Percentiles rank a stretch among this genome's conserved stretches.
Evolutionary conservation across 1,140 invertebrate species (phyloP).

Genomic region (Anastrepha obliqua): DNA sequence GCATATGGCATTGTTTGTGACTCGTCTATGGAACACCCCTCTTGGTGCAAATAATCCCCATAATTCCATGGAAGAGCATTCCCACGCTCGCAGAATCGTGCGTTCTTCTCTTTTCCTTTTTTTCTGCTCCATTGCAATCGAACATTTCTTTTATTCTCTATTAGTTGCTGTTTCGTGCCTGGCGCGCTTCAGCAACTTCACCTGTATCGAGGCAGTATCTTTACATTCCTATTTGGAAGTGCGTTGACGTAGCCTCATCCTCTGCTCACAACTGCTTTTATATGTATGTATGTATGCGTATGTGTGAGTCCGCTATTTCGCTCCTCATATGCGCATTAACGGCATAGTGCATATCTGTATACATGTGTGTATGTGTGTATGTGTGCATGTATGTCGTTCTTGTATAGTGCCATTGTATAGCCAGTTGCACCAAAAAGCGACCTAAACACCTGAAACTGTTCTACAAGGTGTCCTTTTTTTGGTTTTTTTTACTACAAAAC

Average conservation of each 20-base stretch:
- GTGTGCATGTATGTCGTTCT: neutral
- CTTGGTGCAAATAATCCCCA: slow-evolving; percentile 5
- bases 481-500: neutral
- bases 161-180: slow-evolving; percentile 24
- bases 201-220: neutral
- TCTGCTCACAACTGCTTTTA: no score
- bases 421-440: neutral
- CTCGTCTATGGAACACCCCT: slow-evolving; percentile 5
- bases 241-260: neutral
- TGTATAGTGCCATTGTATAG: neutral
- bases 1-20: slow-evolving; percentile 38
- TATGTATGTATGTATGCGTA: neutral
- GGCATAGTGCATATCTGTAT: neutral
- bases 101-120: neutral
- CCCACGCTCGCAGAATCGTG: slow-evolving; percentile 24
- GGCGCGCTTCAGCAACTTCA: slow-evolving; percentile 5
- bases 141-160: neutral
- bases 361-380: neutral
- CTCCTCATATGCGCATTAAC: neutral
- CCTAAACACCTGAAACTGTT: neutral
- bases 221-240: neutral
- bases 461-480: neutral
- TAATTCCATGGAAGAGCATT: slow-evolving; percentile 13
- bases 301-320: neutral
- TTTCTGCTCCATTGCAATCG: neutral